Evolutionary conservation across 2,113 vertebrate species (phyloP), one percentile per base, ranked within the genome.

Genomic region (Telmatochromis bifrenatus): DNA sequence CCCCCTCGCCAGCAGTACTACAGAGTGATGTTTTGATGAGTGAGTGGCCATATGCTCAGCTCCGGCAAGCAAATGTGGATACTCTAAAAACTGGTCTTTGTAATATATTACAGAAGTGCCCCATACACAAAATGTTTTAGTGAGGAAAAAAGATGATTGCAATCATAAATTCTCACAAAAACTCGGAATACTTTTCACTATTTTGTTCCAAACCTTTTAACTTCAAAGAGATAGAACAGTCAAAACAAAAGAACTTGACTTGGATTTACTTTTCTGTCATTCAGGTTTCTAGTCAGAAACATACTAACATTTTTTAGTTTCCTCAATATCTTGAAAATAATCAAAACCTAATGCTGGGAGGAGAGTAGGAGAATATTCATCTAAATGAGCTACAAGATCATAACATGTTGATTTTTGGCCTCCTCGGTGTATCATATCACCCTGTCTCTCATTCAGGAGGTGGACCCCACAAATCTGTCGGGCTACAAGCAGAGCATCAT

Each of bases 401-500:
- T 75, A 47, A 45, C 39, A 11, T 47, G 70, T 12, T 28, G 10
- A 23, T 75, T 47, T 75, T 23, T 68, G 62, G 62, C 55, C 9
- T 53, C 55, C 9, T 42, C 68, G 1, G 19, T 55, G 55, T 83
- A n/a, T 77, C 47, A 14, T 31, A 31, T 21, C 5, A 31, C 15
- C 21, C 6, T 28, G 33, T 75, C 11, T 60, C 5, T 81, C 12
- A 7, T 75, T 89, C 92, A 99, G 98, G 98, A 99, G 51, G 96
- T 98, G 97, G 97, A 97, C 49, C 93, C 96, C 87, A 97, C 97
- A 42, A 97, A 97, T 88, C 96, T 99, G 89, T 95, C 96, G 31
- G 97, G 92, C 93, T 99, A 99, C 95, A 97, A 97, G 91, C 96
- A 97, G 95, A 98, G 97, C 92, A 98, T 99, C 97, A 98, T 99